Base-by-base conservation (phyloP, 2,888 invertebrate genomes). In the Drosophila macrothrix region DNA sequence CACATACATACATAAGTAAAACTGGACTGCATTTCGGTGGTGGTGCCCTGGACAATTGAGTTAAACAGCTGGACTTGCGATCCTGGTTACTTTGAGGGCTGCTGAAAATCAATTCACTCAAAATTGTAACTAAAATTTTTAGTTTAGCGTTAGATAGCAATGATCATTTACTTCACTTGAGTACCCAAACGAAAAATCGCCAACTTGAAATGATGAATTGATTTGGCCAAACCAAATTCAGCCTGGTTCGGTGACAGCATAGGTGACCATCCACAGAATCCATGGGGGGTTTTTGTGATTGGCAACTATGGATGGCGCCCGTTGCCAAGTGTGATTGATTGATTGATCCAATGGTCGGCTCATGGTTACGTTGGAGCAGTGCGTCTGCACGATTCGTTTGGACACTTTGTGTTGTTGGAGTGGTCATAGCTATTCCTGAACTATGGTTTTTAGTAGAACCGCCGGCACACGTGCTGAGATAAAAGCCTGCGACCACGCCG, bases 351-450 rank as follows among this genome's bases (percentile, higher is more conserved):
- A 7, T 22, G 14, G 22, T 70, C 70, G 64, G 67, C 56, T 52
- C 63, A 33, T 72, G 60, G 67, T 77, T 79, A 74, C 60, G 71
- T 76, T 68, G 60, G 41, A 69, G 63, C 65, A 73, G 59, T 68
- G 79, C 67, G 68, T 75, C 75, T 49, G 67, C 61, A 62, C 78
- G 74, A 86, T 84, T 90, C 92, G 92, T 88, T 93, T 92, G 93
- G 92, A 92, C 88, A 88, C 76, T 88, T 87, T 90, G 88, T 90
- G 93, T 92, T 89, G 90, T 90, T 92, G 92, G 89, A 93, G 91
- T 93, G 93, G 91, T 87, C 93, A 93, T 93, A 92, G 91, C 93
- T 93, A 93, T 92, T 91, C 90, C 93, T 92, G 84, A 93, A 93
- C 92, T 92, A 92, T 91, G 77, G 89, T 91, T 92, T 92, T 90